Evolutionary conservation across 1,140 invertebrate genomes (phyloP), one percentile per base, ranked within the genome.

Genomic region (Branchinecta lynchi): DNA sequence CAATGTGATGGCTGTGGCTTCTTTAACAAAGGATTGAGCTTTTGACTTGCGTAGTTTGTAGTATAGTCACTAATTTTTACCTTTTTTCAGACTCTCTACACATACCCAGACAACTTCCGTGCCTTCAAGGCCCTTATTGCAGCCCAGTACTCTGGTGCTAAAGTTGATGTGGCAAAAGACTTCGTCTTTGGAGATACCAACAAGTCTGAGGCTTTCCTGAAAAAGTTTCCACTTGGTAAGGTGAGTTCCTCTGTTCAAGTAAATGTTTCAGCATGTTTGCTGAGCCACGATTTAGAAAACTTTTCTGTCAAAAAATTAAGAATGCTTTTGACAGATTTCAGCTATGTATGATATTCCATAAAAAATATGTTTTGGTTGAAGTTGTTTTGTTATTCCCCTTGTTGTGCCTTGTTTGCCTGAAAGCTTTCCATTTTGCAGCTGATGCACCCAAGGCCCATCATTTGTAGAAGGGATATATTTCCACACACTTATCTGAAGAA

Each of bases 171-270:
- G 67, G 86, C 87, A 70, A 83, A 86, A 68, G 85, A 87, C 76
- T 97, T 98, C 77, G 87, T 91, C 70, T 93, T 96, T 77, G 94
- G 94, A 46, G 89, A 93, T 78, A 94, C 92, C 65, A 97, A 97
- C 80, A 93, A 92, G 77, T 83, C 85, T 65, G 83, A 86, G 46
- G 86, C 80, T 44, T 97, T 96, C 80, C 80, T 94, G 46, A 87
- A 89, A 77, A 97, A 97, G 79, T 98, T 98, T 79, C 93, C 93
- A 2, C 80, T 89, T 70, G 94, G 94, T 81, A 96, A 97, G 87
- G 93, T 96, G 78, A 81, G 76, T 67, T 12, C 15, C 45, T 75
- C 32, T 32, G 32, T 32, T 32, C 32, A 32, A 32, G 32, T 32
- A 32, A 32, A 32, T 32, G 32, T 32, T 32, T 32, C 32, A 32